Base-by-base conservation (phyloP, 1,140 invertebrate genomes). In the Megalopta genalis region DNA sequence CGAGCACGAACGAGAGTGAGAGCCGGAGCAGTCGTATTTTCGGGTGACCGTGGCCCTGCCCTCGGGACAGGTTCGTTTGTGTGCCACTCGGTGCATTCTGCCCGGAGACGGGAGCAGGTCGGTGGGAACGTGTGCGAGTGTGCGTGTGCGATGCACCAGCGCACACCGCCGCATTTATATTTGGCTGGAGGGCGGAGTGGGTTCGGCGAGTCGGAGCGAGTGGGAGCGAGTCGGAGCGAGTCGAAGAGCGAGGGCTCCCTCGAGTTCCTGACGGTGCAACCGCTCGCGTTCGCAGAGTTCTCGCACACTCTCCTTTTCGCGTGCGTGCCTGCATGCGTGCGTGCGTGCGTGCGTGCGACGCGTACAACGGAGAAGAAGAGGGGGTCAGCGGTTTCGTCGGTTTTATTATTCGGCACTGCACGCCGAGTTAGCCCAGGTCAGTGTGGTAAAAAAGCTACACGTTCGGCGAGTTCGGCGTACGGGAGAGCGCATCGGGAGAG, bases 391-490 rank as follows among this genome's bases (percentile, higher is more conserved):
- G 87, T 84, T 83, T 84, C 87, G 84, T 76, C 85, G 87, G 90
- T 89, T 91, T 90, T 91, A 91, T 86, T 91, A 91, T 92, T 92
- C 90, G 91, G 89, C 89, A 89, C 88, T 87, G 88, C 85, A 86
- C 88, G 81, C 79, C 87, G 81, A 88, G 91, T 92, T 92, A 90
- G 89, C 91, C 91, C 90, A 92, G 92, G 92, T 92, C 91, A 92
- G 92, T 91, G 87, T 87, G 86, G 84, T 86, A 87, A 89, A 89
- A 89, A 88, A 90, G 83, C 84, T 80, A 85, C 86, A 84, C 86
- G 83, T 88, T 88, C 82, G 83, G 76, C 80, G 85, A 66, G 82
- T 80, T 79, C 65, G 63, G 37, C 49, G 14, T 21, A 46, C 37
- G 42, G 63, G 63, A 52, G 63, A 52, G 12, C 60, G 25, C 42